Conservation (phyloP, 2,113 vertebrate species). For the Psilopogon haemacephalus region DNA sequence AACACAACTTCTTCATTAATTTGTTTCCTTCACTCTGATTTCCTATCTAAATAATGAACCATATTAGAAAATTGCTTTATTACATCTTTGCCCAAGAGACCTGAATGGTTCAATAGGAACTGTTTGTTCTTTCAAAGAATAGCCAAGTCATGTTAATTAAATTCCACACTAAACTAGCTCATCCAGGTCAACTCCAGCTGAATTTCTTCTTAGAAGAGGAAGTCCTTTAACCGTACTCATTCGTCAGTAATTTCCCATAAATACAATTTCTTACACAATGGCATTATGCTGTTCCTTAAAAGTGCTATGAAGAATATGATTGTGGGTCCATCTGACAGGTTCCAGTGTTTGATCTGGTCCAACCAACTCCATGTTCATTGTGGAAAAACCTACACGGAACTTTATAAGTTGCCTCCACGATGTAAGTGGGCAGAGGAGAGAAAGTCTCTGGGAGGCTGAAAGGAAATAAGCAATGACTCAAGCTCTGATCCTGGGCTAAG, state of each 20-base stretch:
- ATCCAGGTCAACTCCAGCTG: background rate
- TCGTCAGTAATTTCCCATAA: background rate
- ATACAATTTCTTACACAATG: background rate
- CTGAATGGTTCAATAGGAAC: background rate
- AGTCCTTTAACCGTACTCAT: background rate
- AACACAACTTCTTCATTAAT: constrained; percentile 34
- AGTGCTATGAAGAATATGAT: background rate
- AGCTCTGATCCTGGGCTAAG: background rate
- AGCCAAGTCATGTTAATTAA: constrained; percentile 2
- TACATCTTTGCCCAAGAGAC: background rate
- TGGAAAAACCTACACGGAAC: background rate
- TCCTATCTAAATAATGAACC: constrained; percentile 47
- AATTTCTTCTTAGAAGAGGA: constrained; percentile 1
- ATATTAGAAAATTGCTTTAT: constrained; percentile 3
- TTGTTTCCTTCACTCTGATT: constrained; percentile 49
- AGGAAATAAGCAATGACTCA: background rate
- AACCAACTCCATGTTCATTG: background rate
- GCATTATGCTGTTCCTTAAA: background rate
- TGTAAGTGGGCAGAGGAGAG: background rate
- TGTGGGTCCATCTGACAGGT: background rate
- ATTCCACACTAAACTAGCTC: background rate
- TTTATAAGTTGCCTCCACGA: background rate
- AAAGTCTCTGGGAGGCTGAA: background rate
- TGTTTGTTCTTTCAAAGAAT: constrained; percentile 16
- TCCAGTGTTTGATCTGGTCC: background rate